phyloP scores from a whole-genome alignment of 2,888 invertebrate species.

The Pheosia gnoma region DNA sequence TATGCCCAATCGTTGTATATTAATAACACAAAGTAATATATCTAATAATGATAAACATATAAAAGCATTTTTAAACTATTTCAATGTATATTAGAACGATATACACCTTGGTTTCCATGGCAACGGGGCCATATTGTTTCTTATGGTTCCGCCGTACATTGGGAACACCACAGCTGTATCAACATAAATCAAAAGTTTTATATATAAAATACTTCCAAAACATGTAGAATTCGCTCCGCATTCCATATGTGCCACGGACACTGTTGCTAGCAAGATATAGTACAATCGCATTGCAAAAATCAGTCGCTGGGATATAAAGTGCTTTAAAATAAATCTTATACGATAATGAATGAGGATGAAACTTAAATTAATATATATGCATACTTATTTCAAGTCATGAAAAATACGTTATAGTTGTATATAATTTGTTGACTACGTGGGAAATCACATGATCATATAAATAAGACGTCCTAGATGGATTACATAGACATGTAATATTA shows the following conservation, averaged over 20 bases:
- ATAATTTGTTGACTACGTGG: neutral
- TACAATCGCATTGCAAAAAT: conserved; percentile 1
- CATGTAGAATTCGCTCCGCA: neutral
- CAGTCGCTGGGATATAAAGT: neutral
- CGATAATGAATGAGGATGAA: too few relatives aligned
- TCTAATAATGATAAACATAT: neutral
- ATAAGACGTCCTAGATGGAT: too few relatives aligned
- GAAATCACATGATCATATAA: too few relatives aligned
- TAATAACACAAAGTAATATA: too few relatives aligned
- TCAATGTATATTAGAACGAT: conserved; percentile 49
- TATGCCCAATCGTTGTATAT: too few relatives aligned
- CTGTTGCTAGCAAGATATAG: neutral
- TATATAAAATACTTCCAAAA: neutral
- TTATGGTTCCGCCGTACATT: conserved; percentile 52
- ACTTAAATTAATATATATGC: too few relatives aligned
- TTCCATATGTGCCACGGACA: neutral
- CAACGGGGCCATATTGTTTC: conserved; percentile 60
- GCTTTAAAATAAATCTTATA: neutral
- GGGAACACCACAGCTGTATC: conserved; percentile 54
- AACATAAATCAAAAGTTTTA: conserved; percentile 52
- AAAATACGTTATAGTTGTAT: neutral
- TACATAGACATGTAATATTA: too few relatives aligned
- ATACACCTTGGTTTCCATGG: conserved; percentile 63
- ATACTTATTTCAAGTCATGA: neutral
- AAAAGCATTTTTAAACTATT: conserved; percentile 14